Conservation (phyloP, 2,113 vertebrate species). For the Kryptolebias marmoratus region DNA sequence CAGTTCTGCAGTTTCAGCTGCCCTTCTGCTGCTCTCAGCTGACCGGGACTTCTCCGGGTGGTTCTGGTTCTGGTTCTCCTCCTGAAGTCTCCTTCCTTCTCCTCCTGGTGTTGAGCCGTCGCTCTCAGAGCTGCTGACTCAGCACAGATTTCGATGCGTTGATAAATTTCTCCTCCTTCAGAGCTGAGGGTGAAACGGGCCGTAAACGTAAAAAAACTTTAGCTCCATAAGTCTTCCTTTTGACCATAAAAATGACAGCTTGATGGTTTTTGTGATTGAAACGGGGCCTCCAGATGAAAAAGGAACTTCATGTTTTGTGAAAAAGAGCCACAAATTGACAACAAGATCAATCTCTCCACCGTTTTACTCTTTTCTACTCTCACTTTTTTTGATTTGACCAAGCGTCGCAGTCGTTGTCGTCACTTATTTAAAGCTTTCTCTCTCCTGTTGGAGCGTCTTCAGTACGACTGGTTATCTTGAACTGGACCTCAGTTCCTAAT, state of each 20-base stretch:
- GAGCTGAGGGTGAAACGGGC: conserved; percentile 22
- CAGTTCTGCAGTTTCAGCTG: neutral
- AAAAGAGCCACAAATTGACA: neutral
- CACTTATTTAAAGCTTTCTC: neutral
- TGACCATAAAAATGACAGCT: conserved; percentile 13
- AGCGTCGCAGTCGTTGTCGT: neutral
- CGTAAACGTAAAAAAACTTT: conserved; percentile 38
- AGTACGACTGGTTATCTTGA: no score
- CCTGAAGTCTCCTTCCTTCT: conserved; percentile 18
- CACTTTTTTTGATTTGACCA: neutral
- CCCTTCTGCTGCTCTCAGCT: neutral
- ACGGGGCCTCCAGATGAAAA: neutral
- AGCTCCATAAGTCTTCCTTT: conserved; percentile 19
- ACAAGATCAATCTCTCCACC: neutral
- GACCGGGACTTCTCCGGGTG: no score
- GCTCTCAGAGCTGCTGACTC: conserved; percentile 38
- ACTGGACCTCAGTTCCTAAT: no score
- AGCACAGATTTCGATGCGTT: conserved; percentile 41
- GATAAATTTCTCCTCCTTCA: conserved; percentile 38
- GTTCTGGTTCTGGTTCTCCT: conserved; percentile 1
- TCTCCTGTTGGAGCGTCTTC: neutral
- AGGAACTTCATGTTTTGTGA: neutral
- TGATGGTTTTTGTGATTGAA: conserved; percentile 21
- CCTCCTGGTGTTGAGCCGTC: conserved; percentile 29
- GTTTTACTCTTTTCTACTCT: no score